Percentiles rank a stretch among this genome's conserved stretches.
Conservation (phyloP, 2,113 vertebrate species). For the Tragelaphus scriptus region DNA sequence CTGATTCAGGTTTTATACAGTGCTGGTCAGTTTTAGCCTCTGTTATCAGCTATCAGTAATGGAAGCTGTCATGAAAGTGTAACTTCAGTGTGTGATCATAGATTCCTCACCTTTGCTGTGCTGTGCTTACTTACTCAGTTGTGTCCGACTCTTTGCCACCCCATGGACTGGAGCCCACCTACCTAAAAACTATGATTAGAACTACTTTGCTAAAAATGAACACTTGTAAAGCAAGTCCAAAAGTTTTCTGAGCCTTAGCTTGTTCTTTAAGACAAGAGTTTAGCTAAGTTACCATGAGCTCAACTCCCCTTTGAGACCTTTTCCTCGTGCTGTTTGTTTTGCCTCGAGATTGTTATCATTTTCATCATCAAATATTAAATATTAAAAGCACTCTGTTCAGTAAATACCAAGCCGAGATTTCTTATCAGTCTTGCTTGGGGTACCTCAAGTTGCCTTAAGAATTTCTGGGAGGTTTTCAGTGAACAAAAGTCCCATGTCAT, state of each 20-base stretch:
- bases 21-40: neutral
- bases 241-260: neutral
- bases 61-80: neutral
- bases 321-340: constrained; percentile 18
- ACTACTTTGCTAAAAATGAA: neutral
- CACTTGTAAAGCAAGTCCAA: neutral
- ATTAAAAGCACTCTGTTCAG: constrained; percentile 2
- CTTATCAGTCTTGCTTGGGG: constrained; percentile 12
- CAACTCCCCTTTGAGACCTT: neutral
- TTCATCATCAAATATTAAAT: constrained; percentile 29
- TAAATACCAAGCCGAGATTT: constrained; percentile 24
- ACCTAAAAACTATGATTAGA: neutral
- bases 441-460: neutral
- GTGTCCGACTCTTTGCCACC: neutral
- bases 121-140: neutral
- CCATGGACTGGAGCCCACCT: neutral
- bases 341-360: neutral
- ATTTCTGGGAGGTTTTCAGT: neutral
- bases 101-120: neutral
- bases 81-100: neutral
- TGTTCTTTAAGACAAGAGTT: neutral
- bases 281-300: neutral
- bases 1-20: neutral
- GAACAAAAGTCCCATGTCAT: neutral
- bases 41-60: neutral